Evolutionary conservation across 2,888 invertebrate species (phyloP).

Genomic region (Pilophorus perplexus): DNA sequence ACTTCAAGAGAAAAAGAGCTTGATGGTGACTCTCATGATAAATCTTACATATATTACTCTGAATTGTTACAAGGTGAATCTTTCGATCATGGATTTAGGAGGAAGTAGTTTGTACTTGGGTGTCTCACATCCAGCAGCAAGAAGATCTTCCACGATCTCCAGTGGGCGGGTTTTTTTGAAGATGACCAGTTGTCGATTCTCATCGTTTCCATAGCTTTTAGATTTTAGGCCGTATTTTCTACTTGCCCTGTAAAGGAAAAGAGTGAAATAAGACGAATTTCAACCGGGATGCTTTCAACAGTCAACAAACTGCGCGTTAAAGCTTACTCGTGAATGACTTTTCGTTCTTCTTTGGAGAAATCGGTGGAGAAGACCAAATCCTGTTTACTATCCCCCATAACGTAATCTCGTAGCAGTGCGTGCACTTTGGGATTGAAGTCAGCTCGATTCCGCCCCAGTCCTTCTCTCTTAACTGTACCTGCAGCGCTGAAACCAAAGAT

Average conservation of each 20-base stretch:
- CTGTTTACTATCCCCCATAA: conserved; percentile 51
- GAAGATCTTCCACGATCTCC: conserved; percentile 55
- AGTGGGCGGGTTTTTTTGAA: conserved; percentile 55
- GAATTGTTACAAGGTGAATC: not conserved
- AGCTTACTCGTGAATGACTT: conserved; percentile 58
- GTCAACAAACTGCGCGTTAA: not conserved
- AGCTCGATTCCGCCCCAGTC: conserved; percentile 39
- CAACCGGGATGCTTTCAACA: not conserved
- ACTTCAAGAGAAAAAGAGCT: too few relatives aligned
- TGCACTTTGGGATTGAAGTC: conserved; percentile 44
- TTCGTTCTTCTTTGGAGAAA: conserved; percentile 65
- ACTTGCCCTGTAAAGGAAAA: conserved; percentile 51
- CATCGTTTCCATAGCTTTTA: conserved; percentile 55
- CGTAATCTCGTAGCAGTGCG: conserved; percentile 50
- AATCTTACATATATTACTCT: too few relatives aligned
- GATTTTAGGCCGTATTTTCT: conserved; percentile 56
- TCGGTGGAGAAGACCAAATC: conserved; percentile 62
- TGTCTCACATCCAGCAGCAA: conserved; percentile 55
- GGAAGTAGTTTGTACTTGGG: conserved; percentile 56
- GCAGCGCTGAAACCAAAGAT: conserved; percentile 29
- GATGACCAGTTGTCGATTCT: conserved; percentile 55
- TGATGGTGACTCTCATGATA: too few relatives aligned
- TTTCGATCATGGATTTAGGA: conserved; percentile 48
- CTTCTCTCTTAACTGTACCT: conserved; percentile 42
- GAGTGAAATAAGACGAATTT: not conserved